A percentile compares a stretch with the other conserved stretches of the same genome.
phyloP scores from a whole-genome alignment of 1,140 invertebrate genomes.

The Rhyzopertha dominica region DNA sequence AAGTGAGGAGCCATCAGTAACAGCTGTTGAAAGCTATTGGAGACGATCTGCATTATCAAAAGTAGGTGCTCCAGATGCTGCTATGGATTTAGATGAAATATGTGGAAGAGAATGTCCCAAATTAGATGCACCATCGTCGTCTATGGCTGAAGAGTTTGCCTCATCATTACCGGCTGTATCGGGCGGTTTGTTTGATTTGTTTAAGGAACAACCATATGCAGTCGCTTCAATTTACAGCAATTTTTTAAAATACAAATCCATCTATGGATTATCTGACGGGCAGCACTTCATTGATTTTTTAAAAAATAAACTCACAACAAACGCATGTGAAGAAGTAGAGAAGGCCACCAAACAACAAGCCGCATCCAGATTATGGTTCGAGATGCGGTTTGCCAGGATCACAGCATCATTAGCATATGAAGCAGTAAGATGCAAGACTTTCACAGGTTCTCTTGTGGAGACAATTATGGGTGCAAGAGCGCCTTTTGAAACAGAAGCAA shows the following conservation, averaged over 20 bases:
- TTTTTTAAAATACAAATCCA: conserved; percentile 4
- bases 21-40: conserved; percentile 37
- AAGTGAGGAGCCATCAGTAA: conserved; percentile 37
- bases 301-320: conserved; percentile 9
- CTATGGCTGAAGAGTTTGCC: conserved; percentile 8
- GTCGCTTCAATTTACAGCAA: conserved; percentile 29
- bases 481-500: conserved; percentile 26
- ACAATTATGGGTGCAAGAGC: conserved; percentile 35
- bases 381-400: conserved; percentile 40
- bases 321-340: conserved; percentile 17
- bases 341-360: conserved; percentile 21
- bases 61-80: conserved; percentile 9
- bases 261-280: conserved; percentile 11
- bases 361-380: conserved; percentile 32
- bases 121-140: conserved; percentile 14
- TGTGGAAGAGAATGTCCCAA: conserved; percentile 14
- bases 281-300: conserved; percentile 25
- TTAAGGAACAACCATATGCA: too few relatives aligned
- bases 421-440: conserved; percentile 36
- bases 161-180: conserved; percentile 10
- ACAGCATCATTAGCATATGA: conserved; percentile 44
- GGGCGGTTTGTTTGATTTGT: too few relatives aligned
- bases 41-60: conserved; percentile 31
- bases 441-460: conserved; percentile 35
- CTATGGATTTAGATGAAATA: conserved; percentile 1